These are phyloP conservation scores for Andrena minutula DNA, from an alignment of 2,888 invertebrate genomes.

Conservation along the genomic window DNA sequence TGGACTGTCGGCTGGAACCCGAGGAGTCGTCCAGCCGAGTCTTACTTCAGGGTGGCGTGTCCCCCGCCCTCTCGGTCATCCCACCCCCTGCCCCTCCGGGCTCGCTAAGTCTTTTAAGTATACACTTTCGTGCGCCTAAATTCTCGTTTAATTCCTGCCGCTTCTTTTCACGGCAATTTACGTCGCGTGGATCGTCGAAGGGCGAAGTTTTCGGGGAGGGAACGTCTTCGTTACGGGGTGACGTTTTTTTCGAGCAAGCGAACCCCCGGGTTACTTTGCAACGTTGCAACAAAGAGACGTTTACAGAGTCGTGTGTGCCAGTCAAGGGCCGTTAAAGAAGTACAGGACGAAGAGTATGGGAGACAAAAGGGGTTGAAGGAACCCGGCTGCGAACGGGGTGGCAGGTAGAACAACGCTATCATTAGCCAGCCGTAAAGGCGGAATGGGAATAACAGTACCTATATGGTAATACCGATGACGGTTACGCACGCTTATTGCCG, in stretches of 20 bases:
- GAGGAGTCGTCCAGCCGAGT: conserved; percentile 44
- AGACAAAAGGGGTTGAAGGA: conserved; percentile 28
- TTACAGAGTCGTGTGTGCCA: not conserved
- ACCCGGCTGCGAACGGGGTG: conserved; percentile 49
- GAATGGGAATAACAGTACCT: conserved; percentile 74
- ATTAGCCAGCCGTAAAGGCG: conserved; percentile 71
- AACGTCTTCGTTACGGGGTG: conserved; percentile 8
- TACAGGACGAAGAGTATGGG: conserved; percentile 2
- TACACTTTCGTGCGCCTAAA: conserved; percentile 38
- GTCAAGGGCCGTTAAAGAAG: conserved; percentile 28
- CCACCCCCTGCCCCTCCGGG: not conserved
- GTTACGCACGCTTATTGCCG: conserved; percentile 73
- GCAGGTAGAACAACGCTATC: conserved; percentile 67
- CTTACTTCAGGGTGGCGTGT: conserved; percentile 58
- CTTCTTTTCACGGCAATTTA: conserved; percentile 28
- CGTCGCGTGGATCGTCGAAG: conserved; percentile 25
- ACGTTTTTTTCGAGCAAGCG: not conserved
- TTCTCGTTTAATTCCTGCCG: conserved; percentile 44
- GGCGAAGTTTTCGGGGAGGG: not conserved
- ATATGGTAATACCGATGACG: conserved; percentile 76
- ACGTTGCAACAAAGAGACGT: too few species aligned
- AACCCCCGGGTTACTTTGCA: not conserved
- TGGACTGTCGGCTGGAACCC: conserved; percentile 71
- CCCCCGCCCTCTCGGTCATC: conserved; percentile 30
- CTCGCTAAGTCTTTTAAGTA: conserved; percentile 30